Evolutionary conservation across 23 tunicate genomes (phyloP), one percentile per base, ranked within the genome.

Genomic region (Trididemnum nubilum): DNA sequence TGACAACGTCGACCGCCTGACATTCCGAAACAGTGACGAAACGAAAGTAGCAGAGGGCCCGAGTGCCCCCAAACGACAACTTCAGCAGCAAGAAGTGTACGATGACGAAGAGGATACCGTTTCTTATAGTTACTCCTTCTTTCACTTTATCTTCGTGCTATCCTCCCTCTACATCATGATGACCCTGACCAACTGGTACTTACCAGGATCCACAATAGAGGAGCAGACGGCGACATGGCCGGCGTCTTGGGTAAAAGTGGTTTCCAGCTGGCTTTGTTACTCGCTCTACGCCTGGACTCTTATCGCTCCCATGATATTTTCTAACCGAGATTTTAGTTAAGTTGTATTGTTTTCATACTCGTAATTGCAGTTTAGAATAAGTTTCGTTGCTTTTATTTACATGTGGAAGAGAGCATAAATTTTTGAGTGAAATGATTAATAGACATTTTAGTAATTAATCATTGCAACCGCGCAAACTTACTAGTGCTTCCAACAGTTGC

Each of bases 141-240:
- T 91, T 39, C 99, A 96, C 44, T 77, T 96, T 69, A 91, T 96
- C 94, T 91, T 96, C 76, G 88, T 85, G 21, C 85, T 96, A 12
- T 97, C 97, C 0, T 79, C 97, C 12, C 82, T 96, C 0, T 91
- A 87, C 80, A 81, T 96, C 35, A 91, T 96, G 99, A 96, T 96
- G 99, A 96, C 99, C 3, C 76, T 96, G 40, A 87, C 99, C 40
- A 87, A 91, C 87, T 96, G 99, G 99, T 61, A 65, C 85, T 67
- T 79, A 36, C 96, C 96, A 65, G 73, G 64, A 5, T 76, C 40
- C 59, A 59, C 65, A 28, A 57, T 70, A 23, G 79, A 35, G 5
- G 33, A 72, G 24, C 29, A 76, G 70, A 35, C 78, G 5, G 64
- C 51, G 27, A 38, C 71, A 19, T 83, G 86, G 87, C 90, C 97